Percentiles rank a stretch among this genome's conserved stretches.
phyloP scores from a whole-genome alignment of 1,140 invertebrate genomes.

The Anastrepha obliqua region DNA sequence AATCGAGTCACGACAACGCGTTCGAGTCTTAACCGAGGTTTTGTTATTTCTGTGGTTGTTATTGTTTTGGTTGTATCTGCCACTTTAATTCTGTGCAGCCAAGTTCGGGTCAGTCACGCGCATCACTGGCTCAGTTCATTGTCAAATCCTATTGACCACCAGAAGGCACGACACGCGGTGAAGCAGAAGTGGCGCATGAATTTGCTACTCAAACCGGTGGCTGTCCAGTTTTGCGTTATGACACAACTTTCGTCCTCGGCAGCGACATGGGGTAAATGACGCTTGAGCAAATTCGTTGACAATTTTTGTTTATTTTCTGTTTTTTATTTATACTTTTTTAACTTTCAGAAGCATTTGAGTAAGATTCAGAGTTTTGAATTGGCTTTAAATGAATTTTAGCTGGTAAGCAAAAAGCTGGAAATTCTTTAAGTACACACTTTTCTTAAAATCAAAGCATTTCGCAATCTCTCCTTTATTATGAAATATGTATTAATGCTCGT shows the following conservation, averaged over 20 bases:
- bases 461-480: too few species aligned
- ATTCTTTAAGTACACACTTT: too few species aligned
- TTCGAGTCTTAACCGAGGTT: neutral
- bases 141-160: constrained; percentile 10
- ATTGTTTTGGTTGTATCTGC: neutral
- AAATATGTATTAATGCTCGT: neutral
- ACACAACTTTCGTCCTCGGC: too few species aligned
- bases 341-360: too few species aligned
- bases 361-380: neutral
- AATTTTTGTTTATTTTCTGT: neutral
- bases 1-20: neutral
- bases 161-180: neutral
- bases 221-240: neutral
- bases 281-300: neutral
- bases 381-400: too few species aligned
- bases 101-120: constrained; percentile 51
- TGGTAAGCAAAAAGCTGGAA: too few species aligned
- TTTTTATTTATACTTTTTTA: too few species aligned
- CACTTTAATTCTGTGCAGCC: neutral
- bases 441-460: too few species aligned
- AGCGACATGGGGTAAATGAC: too few species aligned
- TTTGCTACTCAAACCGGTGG: neutral
- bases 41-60: constrained; percentile 6
- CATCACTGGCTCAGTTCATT: neutral
- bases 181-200: neutral